Percentiles rank a stretch among this genome's conserved stretches.
Conservation (phyloP, 1,140 invertebrate species). For the Coenobita brevimanus region DNA sequence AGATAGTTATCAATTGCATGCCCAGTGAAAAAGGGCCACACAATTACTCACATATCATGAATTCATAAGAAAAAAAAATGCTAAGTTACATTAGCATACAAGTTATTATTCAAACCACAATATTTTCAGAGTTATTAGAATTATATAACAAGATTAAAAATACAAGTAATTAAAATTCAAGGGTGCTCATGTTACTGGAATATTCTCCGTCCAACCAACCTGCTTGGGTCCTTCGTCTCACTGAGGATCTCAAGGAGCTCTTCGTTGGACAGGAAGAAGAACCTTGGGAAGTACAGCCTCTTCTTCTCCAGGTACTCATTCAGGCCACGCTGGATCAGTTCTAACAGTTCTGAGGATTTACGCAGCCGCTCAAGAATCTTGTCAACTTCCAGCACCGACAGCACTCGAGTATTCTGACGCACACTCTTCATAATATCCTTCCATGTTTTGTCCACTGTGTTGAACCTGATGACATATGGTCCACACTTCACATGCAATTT, state of each 20-base stretch:
- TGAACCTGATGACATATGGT: constrained; percentile 65
- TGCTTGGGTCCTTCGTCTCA: constrained; percentile 95
- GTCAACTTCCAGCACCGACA: constrained; percentile 91
- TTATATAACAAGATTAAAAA: no score
- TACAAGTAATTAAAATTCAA: no score
- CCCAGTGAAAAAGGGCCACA: no score
- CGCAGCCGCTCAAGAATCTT: constrained; percentile 93
- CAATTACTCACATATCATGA: no score
- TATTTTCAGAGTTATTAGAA: no score
- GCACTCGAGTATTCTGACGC: constrained; percentile 84
- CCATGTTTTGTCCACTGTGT: constrained; percentile 81
- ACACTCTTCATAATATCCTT: constrained; percentile 94
- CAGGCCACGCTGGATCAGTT: constrained; percentile 92
- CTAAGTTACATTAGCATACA: no score
- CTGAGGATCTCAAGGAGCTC: constrained; percentile 96
- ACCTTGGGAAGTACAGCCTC: constrained; percentile 92
- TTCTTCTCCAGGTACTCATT: constrained; percentile 98
- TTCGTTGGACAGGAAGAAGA: constrained; percentile 98
- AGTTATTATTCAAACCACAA: no score
- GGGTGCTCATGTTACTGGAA: neutral
- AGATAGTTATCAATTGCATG: no score
- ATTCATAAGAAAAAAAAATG: no score
- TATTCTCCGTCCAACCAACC: constrained; percentile 5
- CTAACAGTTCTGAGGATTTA: constrained; percentile 89
- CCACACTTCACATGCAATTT: no score